phyloP scores from a whole-genome alignment of 2,113 vertebrate genomes.

The Tupaia tana region DNA sequence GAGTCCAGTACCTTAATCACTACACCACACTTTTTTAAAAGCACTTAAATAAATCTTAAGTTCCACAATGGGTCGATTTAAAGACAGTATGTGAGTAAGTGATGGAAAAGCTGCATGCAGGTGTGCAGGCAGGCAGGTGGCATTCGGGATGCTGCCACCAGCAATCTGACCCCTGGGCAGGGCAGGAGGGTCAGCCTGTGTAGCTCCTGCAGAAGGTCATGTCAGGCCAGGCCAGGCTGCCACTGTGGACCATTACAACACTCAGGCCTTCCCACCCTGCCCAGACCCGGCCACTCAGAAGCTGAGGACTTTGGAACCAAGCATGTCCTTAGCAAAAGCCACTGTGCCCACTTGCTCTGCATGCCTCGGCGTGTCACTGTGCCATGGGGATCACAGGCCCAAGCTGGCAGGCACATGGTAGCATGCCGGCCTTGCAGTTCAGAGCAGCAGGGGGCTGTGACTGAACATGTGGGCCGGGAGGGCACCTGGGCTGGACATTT shows the following conservation, averaged over 20 bases:
- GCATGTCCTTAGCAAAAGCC: neutral
- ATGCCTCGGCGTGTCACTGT: fast-evolving
- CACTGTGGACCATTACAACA: neutral
- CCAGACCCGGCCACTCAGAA: neutral
- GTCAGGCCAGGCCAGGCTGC: neutral
- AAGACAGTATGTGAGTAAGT: neutral
- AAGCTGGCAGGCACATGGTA: neutral
- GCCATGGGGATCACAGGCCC: neutral
- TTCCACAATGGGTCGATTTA: neutral
- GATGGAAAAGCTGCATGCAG: neutral
- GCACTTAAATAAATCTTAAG: neutral
- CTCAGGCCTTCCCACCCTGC: neutral
- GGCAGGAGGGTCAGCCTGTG: neutral
- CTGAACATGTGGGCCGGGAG: fast-evolving
- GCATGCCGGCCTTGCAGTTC: too few relatives aligned
- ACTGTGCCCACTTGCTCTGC: neutral
- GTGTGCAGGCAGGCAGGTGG: neutral
- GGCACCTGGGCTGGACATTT: neutral
- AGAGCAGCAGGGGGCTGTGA: neutral
- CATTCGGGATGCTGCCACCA: neutral
- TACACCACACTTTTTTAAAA: neutral
- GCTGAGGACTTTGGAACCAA: neutral
- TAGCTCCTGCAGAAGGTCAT: neutral
- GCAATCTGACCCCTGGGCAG: neutral
- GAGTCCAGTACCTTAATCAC: too few relatives aligned